Percentiles rank a stretch among this genome's conserved stretches.
Evolutionary conservation across 2,113 vertebrate genomes (phyloP).

Genomic region (Formicarius rufipectus): DNA sequence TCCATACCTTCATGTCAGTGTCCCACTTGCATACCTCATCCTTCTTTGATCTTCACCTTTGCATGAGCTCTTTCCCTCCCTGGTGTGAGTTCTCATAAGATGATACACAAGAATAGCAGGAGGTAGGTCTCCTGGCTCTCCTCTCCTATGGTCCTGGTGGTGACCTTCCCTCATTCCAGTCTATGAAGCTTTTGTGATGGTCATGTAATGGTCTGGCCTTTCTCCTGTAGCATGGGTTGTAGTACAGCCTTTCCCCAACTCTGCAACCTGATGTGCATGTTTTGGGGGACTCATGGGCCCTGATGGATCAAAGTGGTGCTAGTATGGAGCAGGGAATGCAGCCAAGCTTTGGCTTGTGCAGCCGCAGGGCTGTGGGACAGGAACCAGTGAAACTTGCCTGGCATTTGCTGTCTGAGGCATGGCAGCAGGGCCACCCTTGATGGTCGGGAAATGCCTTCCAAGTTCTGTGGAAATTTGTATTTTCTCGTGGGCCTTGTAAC

Average conservation of each 20-base stretch:
- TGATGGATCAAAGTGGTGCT: not conserved
- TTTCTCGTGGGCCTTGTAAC: not conserved
- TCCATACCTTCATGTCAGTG: not conserved
- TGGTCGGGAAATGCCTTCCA: not conserved
- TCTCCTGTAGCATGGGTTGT: not conserved
- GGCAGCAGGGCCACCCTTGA: not conserved
- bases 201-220: not conserved
- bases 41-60: not conserved
- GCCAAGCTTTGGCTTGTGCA: not conserved
- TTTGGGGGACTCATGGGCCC: not conserved
- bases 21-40: not conserved
- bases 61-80: not conserved
- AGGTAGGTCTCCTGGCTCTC: not conserved
- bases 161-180: not conserved
- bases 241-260: not conserved
- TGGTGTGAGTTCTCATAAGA: rapidly evolving
- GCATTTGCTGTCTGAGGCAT: not conserved
- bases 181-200: not conserved
- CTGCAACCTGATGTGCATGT: not conserved
- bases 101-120: not conserved
- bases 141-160: not conserved
- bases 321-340: not conserved
- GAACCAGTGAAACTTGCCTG: not conserved
- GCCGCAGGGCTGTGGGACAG: rapidly evolving
- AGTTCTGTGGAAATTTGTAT: not conserved